These are phyloP conservation scores for Zootermopsis nevadensis DNA, from an alignment of 2,888 invertebrate genomes.

Conservation along the genomic window DNA sequence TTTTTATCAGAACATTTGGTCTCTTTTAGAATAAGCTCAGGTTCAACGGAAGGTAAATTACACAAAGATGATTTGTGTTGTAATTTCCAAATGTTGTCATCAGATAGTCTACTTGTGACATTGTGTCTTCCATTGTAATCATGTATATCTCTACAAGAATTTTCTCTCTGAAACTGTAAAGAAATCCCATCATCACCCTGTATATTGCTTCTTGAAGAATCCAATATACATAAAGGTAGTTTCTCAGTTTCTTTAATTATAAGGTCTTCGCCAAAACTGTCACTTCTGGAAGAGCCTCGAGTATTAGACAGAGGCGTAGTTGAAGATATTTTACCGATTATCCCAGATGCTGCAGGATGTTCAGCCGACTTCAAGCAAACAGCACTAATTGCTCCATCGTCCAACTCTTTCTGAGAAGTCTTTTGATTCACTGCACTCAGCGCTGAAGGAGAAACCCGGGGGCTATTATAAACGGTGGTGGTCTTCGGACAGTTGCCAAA, in stretches of 20 bases:
- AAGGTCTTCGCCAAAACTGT: neutral
- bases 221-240: neutral
- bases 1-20: neutral
- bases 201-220: neutral
- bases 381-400: no score
- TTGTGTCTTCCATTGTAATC: neutral
- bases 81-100: neutral
- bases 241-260: neutral
- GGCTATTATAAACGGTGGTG: neutral
- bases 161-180: neutral
- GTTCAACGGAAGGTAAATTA: neutral
- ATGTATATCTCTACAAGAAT: neutral
- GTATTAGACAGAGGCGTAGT: neutral
- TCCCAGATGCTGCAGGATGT: neutral
- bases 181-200: neutral
- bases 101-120: neutral
- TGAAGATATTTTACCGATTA: neutral
- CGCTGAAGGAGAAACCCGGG: constrained; percentile 4
- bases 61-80: neutral
- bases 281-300: neutral
- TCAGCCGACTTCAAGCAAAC: no score
- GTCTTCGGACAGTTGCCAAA: constrained; percentile 10
- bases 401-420: neutral
- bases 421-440: neutral
- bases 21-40: neutral